Evolutionary conservation across 2,113 vertebrate species (phyloP).

Genomic region (Nesogale talazaci): DNA sequence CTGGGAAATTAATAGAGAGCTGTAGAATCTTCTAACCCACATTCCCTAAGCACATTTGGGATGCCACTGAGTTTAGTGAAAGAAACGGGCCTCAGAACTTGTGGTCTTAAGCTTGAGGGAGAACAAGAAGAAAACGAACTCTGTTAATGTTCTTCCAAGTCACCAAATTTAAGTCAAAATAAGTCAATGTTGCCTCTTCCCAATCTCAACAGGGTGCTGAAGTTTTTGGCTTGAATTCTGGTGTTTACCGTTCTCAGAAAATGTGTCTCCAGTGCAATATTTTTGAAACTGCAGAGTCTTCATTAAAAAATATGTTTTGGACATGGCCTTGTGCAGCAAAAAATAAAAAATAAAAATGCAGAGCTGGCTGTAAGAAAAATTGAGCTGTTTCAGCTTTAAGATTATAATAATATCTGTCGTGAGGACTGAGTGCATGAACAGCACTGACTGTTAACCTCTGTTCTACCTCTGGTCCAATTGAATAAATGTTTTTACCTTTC

Average conservation of each 20-base stretch:
- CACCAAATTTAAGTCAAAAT: constrained; percentile 75
- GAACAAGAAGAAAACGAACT: neutral
- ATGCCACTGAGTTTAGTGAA: neutral
- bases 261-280: constrained; percentile 66
- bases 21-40: neutral
- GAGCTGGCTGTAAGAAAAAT: constrained; percentile 53
- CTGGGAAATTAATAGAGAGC: constrained; percentile 15
- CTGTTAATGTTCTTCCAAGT: neutral
- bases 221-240: constrained; percentile 65
- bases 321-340: constrained; percentile 9
- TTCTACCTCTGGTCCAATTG: neutral
- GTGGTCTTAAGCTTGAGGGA: neutral
- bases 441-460: neutral
- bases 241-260: constrained; percentile 73
- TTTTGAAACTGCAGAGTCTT: constrained; percentile 65
- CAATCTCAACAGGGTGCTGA: constrained; percentile 62
- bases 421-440: constrained; percentile 41
- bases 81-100: neutral
- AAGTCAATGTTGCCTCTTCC: constrained; percentile 61
- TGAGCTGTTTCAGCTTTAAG: constrained; percentile 42
- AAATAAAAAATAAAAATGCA: constrained; percentile 63
- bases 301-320: constrained; percentile 51
- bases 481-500: neutral
- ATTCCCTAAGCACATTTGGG: neutral
- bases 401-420: constrained; percentile 35